These are phyloP conservation scores for Psammodynastes pulverulentus DNA, from an alignment of 2,113 vertebrate species.

Conservation along the genomic window DNA sequence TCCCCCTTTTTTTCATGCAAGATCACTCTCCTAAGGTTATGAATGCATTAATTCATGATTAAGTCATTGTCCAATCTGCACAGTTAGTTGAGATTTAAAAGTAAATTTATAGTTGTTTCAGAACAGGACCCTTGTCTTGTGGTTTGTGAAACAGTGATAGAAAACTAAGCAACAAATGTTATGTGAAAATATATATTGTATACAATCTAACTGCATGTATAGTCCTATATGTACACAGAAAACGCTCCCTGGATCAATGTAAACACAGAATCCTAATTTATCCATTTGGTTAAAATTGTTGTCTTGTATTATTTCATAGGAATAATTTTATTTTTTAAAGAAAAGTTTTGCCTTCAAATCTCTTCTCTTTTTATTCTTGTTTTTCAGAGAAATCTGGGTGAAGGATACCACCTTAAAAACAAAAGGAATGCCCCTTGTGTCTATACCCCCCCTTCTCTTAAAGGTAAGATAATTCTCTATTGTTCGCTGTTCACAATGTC, in stretches of 20 bases:
- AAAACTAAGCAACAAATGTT: background rate
- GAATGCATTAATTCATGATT: background rate
- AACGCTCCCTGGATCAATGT: background rate
- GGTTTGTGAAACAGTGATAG: background rate
- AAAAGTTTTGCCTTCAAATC: background rate
- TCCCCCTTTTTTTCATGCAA: background rate
- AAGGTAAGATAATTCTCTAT: conserved; percentile 72
- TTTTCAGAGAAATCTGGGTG: conserved; percentile 79
- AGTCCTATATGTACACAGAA: background rate
- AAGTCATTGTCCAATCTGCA: background rate
- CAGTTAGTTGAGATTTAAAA: background rate
- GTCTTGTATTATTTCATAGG: background rate
- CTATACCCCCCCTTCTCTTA: conserved; percentile 91
- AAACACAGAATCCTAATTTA: background rate
- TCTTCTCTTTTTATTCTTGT: background rate
- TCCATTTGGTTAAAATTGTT: background rate
- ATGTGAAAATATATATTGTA: background rate
- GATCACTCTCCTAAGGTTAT: background rate
- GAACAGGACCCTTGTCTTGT: background rate
- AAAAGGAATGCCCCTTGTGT: conserved; percentile 79
- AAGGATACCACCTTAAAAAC: conserved; percentile 82
- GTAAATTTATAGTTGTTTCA: background rate
- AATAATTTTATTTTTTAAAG: background rate
- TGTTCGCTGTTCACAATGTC: background rate
- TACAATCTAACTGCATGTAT: background rate